Conservation (phyloP, 1,140 invertebrate species). For the Neelides sp. region DNA sequence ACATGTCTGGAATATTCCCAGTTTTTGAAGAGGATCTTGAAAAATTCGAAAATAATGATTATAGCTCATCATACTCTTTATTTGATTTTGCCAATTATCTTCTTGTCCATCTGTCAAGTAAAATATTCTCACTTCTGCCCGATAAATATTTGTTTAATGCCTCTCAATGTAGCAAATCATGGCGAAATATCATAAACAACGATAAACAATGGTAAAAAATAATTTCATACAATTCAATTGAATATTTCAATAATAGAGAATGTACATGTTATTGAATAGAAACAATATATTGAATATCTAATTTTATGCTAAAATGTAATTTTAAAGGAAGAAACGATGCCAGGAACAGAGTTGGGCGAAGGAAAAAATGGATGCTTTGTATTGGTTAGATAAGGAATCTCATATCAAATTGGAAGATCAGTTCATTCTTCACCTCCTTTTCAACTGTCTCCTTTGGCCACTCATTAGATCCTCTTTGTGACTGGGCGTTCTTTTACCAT, state of each 20-base stretch:
- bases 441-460: too few species aligned
- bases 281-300: not conserved
- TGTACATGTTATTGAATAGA: not conserved
- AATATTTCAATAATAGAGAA: not conserved
- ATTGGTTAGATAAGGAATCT: too few species aligned
- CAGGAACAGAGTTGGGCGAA: constrained; percentile 3
- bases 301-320: not conserved
- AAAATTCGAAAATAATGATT: too few species aligned
- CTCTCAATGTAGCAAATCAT: constrained; percentile 1
- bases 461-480: too few species aligned
- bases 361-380: constrained; percentile 9
- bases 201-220: constrained; percentile 7
- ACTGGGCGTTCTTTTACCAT: too few species aligned
- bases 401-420: too few species aligned
- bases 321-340: constrained; percentile 9
- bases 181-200: constrained; percentile 10
- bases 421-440: too few species aligned
- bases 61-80: too few species aligned
- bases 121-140: constrained; percentile 13
- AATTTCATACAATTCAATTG: not conserved
- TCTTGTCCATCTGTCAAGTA: too few species aligned
- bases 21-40: not conserved
- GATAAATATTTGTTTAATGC: constrained; percentile 9
- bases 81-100: too few species aligned
- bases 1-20: not conserved